These are phyloP conservation scores for Engraulis encrasicolus DNA, from an alignment of 2,113 vertebrate species.

Conservation along the genomic window DNA sequence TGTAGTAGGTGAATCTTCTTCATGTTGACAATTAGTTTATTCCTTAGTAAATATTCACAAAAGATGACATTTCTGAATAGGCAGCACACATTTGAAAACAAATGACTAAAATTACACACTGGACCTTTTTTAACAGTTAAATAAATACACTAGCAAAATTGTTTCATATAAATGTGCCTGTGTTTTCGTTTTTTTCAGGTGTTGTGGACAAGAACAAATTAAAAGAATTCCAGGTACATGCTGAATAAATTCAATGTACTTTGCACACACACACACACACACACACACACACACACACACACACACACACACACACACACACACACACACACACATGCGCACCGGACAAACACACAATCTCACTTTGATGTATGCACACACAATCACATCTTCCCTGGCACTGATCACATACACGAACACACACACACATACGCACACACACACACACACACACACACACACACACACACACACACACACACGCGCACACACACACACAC, in stretches of 20 bases:
- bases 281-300: background rate
- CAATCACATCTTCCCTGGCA: no score
- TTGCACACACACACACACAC: background rate
- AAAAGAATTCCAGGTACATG: slow-evolving; percentile 78
- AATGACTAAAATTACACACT: no score
- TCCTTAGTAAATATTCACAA: no score
- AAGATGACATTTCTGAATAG: no score
- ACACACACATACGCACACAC: background rate
- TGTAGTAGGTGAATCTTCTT: no score
- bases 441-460: background rate
- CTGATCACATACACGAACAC: background rate
- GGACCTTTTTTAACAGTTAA: no score
- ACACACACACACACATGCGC: no score
- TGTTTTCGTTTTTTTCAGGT: slow-evolving; percentile 72
- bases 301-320: background rate
- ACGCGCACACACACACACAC: background rate
- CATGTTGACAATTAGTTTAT: no score
- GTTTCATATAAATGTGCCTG: background rate
- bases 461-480: background rate
- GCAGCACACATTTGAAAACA: no score
- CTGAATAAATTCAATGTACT: background rate
- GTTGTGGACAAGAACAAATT: slow-evolving; percentile 76
- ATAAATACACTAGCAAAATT: no score
- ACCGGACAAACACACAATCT: background rate
- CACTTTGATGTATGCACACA: background rate